A percentile compares a stretch with the other conserved stretches of the same genome.
Evolutionary conservation across 2,888 invertebrate genomes (phyloP).

Genomic region (Mythimna loreyi): DNA sequence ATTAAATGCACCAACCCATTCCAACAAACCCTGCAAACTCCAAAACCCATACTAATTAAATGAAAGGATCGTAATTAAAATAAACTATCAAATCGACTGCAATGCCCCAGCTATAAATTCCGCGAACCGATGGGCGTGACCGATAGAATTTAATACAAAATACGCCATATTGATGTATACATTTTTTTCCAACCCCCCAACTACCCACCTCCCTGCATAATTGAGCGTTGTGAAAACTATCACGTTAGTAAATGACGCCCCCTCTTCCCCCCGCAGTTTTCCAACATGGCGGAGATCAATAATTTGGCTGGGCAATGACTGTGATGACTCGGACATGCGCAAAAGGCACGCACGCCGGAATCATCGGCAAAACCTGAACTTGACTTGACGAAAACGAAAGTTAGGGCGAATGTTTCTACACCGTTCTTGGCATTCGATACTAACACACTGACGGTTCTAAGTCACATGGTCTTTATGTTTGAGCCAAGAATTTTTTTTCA

Average conservation of each 20-base stretch:
- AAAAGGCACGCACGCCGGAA: constrained; percentile 70
- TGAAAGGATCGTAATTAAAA: constrained; percentile 71
- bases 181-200: constrained; percentile 80
- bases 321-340: constrained; percentile 90
- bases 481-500: constrained; percentile 34
- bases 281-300: constrained; percentile 90
- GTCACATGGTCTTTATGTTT: constrained; percentile 49
- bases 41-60: constrained; percentile 47
- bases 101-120: constrained; percentile 80
- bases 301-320: constrained; percentile 90
- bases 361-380: constrained; percentile 90
- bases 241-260: constrained; percentile 87
- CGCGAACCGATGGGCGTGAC: constrained; percentile 76
- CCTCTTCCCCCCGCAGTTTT: constrained; percentile 81
- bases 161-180: constrained; percentile 87
- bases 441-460: constrained; percentile 51
- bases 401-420: constrained; percentile 88
- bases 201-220: constrained; percentile 83
- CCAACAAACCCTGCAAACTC: constrained; percentile 13
- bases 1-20: constrained; percentile 4
- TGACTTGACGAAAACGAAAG: constrained; percentile 91
- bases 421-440: constrained; percentile 85
- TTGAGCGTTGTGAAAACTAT: constrained; percentile 90
- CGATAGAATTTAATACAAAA: constrained; percentile 89
- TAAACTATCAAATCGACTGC: constrained; percentile 78